A percentile compares a stretch with the other conserved stretches of the same genome.
Evolutionary conservation across 2,797 vertebrate species (phyloP).

Genomic region (Halcyon chelicuti): DNA sequence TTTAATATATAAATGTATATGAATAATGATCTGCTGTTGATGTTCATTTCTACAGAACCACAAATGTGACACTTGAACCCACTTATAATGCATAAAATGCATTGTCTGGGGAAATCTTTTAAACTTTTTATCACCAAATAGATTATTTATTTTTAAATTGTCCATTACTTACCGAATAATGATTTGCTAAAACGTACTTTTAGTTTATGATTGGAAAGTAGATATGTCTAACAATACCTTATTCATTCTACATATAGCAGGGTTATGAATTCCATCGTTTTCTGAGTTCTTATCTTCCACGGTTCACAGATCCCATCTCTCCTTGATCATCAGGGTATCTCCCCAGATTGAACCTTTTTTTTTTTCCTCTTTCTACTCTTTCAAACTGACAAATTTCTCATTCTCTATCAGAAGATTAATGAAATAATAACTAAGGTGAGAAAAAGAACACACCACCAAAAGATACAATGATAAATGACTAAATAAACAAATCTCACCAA

Average conservation of each 20-base stretch:
- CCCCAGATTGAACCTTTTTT: slow-evolving; percentile 59
- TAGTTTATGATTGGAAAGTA: slow-evolving; percentile 16
- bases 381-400: slow-evolving; percentile 37
- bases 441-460: slow-evolving; percentile 57
- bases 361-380: background rate
- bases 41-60: background rate
- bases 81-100: background rate
- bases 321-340: slow-evolving; percentile 66
- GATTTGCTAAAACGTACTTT: slow-evolving; percentile 23
- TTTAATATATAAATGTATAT: background rate
- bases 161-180: slow-evolving; percentile 8
- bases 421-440: slow-evolving; percentile 61
- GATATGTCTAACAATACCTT: background rate
- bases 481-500: slow-evolving; percentile 33
- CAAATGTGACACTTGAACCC: background rate
- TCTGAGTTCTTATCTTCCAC: slow-evolving; percentile 66
- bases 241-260: slow-evolving; percentile 20
- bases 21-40: background rate
- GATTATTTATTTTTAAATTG: background rate
- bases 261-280: slow-evolving; percentile 51
- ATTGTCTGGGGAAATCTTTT: background rate
- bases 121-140: background rate
- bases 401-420: slow-evolving; percentile 69
- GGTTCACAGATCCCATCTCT: slow-evolving; percentile 74
- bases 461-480: slow-evolving; percentile 54